These are phyloP conservation scores for Paracentrotus lividus DNA, from an alignment of 53 echinoderm and acorn worm species.

Conservation along the genomic window DNA sequence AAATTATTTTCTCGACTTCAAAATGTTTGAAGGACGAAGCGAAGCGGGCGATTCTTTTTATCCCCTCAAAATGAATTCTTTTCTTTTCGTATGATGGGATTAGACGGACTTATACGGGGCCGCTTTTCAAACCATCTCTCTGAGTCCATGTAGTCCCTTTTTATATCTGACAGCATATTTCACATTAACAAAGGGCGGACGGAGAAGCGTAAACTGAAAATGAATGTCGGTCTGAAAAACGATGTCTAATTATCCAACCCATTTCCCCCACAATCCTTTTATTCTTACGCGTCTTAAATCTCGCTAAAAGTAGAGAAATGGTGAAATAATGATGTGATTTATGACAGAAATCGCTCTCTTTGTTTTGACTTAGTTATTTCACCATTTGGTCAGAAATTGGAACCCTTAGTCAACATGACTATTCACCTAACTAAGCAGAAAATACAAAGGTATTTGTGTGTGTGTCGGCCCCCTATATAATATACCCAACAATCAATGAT, in stretches of 20 bases:
- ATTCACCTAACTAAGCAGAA: too few species aligned
- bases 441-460: too few species aligned
- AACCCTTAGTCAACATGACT: background rate
- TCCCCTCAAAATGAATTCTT: background rate
- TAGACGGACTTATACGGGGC: constrained; percentile 9
- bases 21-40: constrained; percentile 25
- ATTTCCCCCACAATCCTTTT: constrained; percentile 17
- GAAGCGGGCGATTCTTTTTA: constrained; percentile 17
- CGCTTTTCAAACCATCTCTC: constrained; percentile 19
- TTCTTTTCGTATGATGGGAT: constrained; percentile 36
- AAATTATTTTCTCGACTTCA: constrained; percentile 18
- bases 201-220: background rate
- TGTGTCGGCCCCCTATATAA: too few species aligned
- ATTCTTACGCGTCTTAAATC: background rate
- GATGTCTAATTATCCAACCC: constrained; percentile 52
- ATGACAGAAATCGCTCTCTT: background rate
- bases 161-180: background rate
- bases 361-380: background rate
- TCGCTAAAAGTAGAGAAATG: background rate
- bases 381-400: background rate
- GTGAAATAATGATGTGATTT: background rate
- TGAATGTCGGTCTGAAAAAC: background rate
- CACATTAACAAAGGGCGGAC: background rate
- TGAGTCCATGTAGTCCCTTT: background rate
- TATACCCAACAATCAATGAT: too few species aligned